phyloP scores from a whole-genome alignment of 2,113 vertebrate genomes.

The Brachypodius melanocephalos region DNA sequence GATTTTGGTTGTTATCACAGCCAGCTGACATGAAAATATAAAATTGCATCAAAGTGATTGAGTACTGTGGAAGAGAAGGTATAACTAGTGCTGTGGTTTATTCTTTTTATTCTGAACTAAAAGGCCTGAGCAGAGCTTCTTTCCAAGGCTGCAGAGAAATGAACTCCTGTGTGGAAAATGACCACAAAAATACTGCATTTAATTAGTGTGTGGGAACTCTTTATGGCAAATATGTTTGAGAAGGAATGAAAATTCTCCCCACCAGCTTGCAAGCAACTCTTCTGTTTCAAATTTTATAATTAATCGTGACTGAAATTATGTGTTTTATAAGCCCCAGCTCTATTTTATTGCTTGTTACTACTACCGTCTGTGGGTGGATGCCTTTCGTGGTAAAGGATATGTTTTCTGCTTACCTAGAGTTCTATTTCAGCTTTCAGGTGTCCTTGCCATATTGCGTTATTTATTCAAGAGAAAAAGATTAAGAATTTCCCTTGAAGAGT shows the following conservation, averaged over 20 bases:
- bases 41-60: not conserved
- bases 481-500: slow-evolving; percentile 18
- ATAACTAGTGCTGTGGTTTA: not conserved
- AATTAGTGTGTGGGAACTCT: not conserved
- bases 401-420: slow-evolving; percentile 8
- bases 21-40: not conserved
- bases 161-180: not conserved
- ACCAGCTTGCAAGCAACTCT: not conserved
- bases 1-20: not conserved
- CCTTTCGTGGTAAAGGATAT: not conserved
- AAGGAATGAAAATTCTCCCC: not conserved
- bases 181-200: not conserved
- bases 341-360: slow-evolving; percentile 10
- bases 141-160: not conserved
- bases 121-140: not conserved
- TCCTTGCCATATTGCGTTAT: slow-evolving; percentile 3
- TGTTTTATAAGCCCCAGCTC: slow-evolving; percentile 9
- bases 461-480: slow-evolving; percentile 39
- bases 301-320: slow-evolving; percentile 24
- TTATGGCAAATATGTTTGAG: not conserved
- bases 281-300: slow-evolving; percentile 18
- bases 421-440: slow-evolving; percentile 25
- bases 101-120: not conserved
- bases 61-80: not conserved
- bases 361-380: not conserved